Base-by-base conservation (phyloP, 1,140 invertebrate species). In the Tetraneura akinire region DNA sequence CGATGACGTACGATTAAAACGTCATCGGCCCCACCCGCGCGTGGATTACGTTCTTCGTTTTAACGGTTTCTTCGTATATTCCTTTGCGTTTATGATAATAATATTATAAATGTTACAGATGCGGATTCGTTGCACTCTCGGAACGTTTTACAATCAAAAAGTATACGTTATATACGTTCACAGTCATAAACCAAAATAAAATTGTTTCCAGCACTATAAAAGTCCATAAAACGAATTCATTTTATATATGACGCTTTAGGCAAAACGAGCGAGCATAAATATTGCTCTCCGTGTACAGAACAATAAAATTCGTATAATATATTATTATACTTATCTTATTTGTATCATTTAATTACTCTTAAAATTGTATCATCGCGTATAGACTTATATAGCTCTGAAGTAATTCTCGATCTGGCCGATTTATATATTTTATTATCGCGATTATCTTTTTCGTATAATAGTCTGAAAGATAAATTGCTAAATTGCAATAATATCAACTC, bases 171-270 rank as follows among this genome's bases (percentile, higher is more conserved):
- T 71, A 71, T 29, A 23, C 47, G 47, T 51, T 47, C 21, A 0
- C 37, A 45, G 66, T 68, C 66, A n/a, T 68, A 68, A 68, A 68
- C 42, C 42, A 21, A 68, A n/a, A 47, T 37, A 68, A 23, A 47
- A 37, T 3, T 47, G n/a, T 13, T 6, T 26, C 23, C 16, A 26
- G 13, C 14, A 13, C 45, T 26, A 21, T 68, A 68, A 68, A 47
- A 45, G 68, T 18, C 45, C 47, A 71, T 71, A 71, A 71, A 71
- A 51, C 26, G n/a, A 71, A 51, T 49, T n/a, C 21, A 51, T 71
- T 21, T 29, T 26, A 26, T 71, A 29, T 71, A 29, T 71, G 18
- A 10, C 14, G 23, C 3, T 70, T 60, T 60, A 16, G 57, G 26
- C 57, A 32, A 16, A 18, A 29, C 16, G 23, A 71, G 45, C 18